Evolutionary conservation across 1,140 invertebrate species (phyloP), one percentile per base, ranked within the genome.

Genomic region (Lordiphosa clarofinis): DNA sequence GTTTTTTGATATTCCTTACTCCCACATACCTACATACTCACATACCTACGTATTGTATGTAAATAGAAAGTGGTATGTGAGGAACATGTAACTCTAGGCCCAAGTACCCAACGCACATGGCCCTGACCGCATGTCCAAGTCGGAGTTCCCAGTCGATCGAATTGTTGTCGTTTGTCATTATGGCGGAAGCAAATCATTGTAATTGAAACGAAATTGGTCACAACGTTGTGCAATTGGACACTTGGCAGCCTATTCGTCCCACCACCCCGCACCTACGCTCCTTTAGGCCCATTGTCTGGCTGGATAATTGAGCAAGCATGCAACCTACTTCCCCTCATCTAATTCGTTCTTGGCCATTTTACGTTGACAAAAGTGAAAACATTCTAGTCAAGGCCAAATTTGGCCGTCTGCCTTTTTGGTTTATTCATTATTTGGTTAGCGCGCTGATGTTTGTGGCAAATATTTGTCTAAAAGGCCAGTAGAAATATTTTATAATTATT

Each of bases 381-480:
- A 70, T 58, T 64, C 54, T 15, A 68, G 63, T 69, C 76, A 82
- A 84, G 76, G 78, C 52, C 78, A 73, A 58, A 49, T 48, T 36
- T 40, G 10, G 31, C n/a, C n/a, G 5, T 21, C 5, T 19, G 3
- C 13, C 13, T 19, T 9, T 68, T 74, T 81, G 63, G 63, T 72
- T 75, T 72, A 82, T 84, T 75, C 76, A 82, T 82, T 82, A 82
- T 76, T 79, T 76, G 72, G 62, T 62, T 84, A 68, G 54, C 46
- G 38, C 33, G 31, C n/a, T 4, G 11, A 19, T 53, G 1, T 5
- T 28, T 28, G 21, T 33, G 12, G 13, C 57, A 63, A 62, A 63
- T 62, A 63, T 63, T 63, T 63, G 39, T 13, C 4, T 44, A 28
- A 28, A 28, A 28, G 24, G 24, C 24, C 6, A 6, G 5, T 28